A percentile compares a stretch with the other conserved stretches of the same genome.
phyloP scores from a whole-genome alignment of 2,797 vertebrate genomes.

The Acrocephalus scirpaceus region DNA sequence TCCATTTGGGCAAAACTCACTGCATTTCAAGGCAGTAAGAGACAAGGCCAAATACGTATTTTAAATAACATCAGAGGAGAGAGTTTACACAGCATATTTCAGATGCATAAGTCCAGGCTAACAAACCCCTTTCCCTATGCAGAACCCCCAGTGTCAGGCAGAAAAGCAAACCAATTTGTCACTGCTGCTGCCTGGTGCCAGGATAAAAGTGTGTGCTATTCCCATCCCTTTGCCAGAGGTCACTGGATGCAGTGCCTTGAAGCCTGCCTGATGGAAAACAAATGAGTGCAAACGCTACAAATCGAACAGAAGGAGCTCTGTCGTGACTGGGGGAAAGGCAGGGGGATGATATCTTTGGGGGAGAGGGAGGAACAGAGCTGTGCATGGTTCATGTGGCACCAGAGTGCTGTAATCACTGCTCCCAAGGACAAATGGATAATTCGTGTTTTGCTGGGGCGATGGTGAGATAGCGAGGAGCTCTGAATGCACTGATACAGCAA shows the following conservation, averaged over 20 bases:
- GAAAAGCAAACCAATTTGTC: constrained; percentile 72
- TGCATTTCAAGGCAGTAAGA: not conserved
- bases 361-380: not conserved
- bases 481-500: constrained; percentile 23
- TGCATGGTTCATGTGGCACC: not conserved
- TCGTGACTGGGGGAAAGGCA: not conserved
- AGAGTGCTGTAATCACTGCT: constrained; percentile 44
- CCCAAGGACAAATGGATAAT: constrained; percentile 69
- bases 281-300: constrained; percentile 34
- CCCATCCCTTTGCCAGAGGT: constrained; percentile 68
- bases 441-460: constrained; percentile 1
- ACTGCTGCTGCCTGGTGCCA: constrained; percentile 60
- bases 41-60: not conserved
- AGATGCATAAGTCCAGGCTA: constrained; percentile 21
- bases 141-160: constrained; percentile 43
- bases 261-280: constrained; percentile 61
- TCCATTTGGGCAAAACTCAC: not conserved
- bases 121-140: not conserved
- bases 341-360: constrained; percentile 13
- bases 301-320: constrained; percentile 25
- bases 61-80: not conserved
- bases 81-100: constrained; percentile 13
- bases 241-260: constrained; percentile 49
- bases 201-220: constrained; percentile 48
- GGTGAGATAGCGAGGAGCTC: constrained; percentile 33